Base-by-base conservation (phyloP, 2,888 invertebrate genomes). In the Luffia ferchaultella region DNA sequence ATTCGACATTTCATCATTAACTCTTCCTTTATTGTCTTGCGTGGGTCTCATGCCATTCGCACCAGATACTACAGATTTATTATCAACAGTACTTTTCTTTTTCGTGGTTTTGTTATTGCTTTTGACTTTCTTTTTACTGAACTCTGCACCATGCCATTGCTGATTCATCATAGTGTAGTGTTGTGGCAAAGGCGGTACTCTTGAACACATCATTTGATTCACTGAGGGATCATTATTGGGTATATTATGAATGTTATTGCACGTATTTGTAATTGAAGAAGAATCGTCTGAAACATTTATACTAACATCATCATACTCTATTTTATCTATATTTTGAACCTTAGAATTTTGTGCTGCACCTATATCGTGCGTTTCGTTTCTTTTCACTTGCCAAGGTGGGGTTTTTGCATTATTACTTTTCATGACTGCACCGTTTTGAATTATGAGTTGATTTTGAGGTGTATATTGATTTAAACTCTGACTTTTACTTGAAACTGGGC, bases 161-260 rank as follows among this genome's bases (percentile, higher is more conserved):
- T 87, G 76, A 15, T 68, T 65, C 63, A 79, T 65, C 69, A 79
- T 74, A 47, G 75, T 74, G 55, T 83, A 82, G 64, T 91, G 90
- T 63, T 90, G 90, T 56, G 91, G 91, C 44, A 92, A 68, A 0
- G 91, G 91, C 17, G 91, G 91, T 9, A 92, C 91, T 53, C 91
- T 85, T 54, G 91, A 88, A 59, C 89, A 89, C 62, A 86, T 84
- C 41, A 83, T 84, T 58, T 85, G 86, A n/a, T 73, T 74, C 56
- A 70, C 63, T 0, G 62, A 55, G 54, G 71, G 70, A 41, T 80
- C 78, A 54, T 68, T 75, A 41, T 45, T 50, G 2, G 40, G 20
- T 12, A 17, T 20, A 30, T 45, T 44, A 44, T n/a, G 40, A 20
- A 18, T 20, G 55, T 64, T 72, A 3, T 71, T 60, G 54, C 70